phyloP scores from a whole-genome alignment of 2,888 invertebrate species.

The Encarsia formosa region DNA sequence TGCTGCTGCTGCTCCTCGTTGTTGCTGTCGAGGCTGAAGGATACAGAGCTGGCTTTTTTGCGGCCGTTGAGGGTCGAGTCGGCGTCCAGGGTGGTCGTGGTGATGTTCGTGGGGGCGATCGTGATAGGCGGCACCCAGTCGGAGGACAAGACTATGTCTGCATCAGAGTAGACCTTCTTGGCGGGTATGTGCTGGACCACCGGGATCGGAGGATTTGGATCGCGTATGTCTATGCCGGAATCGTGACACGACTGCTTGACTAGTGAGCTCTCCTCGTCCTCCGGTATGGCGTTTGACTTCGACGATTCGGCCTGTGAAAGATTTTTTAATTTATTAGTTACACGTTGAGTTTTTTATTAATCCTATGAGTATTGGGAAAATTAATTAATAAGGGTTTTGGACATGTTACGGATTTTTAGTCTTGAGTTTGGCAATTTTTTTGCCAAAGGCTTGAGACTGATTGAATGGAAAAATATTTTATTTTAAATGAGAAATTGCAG shows the following conservation, averaged over 20 bases:
- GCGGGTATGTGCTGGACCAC: constrained; percentile 62
- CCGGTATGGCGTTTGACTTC: constrained; percentile 47
- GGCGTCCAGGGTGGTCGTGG: constrained; percentile 55
- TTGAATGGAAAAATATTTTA: too few relatives aligned
- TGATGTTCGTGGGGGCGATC: constrained; percentile 66
- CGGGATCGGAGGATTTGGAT: constrained; percentile 60
- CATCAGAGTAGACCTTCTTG: constrained; percentile 79
- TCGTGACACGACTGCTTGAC: constrained; percentile 83
- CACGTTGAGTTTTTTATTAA: too few relatives aligned
- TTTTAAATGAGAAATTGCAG: too few relatives aligned
- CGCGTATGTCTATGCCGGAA: constrained; percentile 84
- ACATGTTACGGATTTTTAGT: too few relatives aligned
- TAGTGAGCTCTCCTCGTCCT: constrained; percentile 61
- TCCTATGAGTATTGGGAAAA: too few relatives aligned
- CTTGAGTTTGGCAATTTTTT: too few relatives aligned
- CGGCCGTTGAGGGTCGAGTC: constrained; percentile 54
- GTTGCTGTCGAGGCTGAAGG: constrained; percentile 66
- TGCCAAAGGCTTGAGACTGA: too few relatives aligned
- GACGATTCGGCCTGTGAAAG: constrained; percentile 40
- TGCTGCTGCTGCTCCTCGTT: constrained; percentile 52
- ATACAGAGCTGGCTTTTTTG: constrained; percentile 69
- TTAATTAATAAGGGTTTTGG: too few relatives aligned
- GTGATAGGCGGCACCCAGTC: constrained; percentile 86
- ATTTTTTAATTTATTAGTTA: too few relatives aligned
- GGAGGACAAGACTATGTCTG: constrained; percentile 80